Evolutionary conservation across 2,797 vertebrate genomes (phyloP), one percentile per base, ranked within the genome.

Genomic region (Clamator glandarius): DNA sequence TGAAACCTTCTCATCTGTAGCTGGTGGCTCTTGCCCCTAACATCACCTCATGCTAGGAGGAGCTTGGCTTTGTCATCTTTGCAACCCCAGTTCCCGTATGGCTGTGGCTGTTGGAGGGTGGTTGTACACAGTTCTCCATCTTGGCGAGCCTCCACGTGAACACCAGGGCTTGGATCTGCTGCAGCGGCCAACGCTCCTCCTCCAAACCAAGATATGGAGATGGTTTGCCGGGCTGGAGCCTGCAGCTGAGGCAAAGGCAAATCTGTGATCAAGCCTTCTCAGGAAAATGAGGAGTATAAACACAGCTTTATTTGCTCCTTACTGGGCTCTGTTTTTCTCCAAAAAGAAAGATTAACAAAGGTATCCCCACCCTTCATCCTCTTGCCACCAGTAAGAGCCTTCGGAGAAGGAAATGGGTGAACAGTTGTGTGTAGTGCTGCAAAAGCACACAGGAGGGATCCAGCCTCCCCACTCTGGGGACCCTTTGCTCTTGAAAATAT

Each of bases 121-220:
- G 36, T 1, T 8, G 48, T 41, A 24, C 0, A 0, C 4, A 69
- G 33, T 33, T 61, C 0, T 15, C 0, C 0, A 3, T 50, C 63
- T 41, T 29, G 1, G 42, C 0, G 1, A 76, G 42, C 42, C 36
- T 35, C 72, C 42, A 10, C 5, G 1, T 1, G 7, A 76, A 20
- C 48, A 19, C 16, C 1, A 3, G 54, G 28, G 26, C 35, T 23
- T 24, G 11, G 50, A 6, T 35, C 46, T 57, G 51, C 72, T 54
- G 51, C 2, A 6, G 52, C 15, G 33, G 25, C 31, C 50, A 39
- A 4, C 50, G 5, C 36, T 54, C 31, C 66, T 58, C 39, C 59
- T 54, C 20, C 4, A n/a, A 42, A 31, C 31, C 41, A 24, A 31
- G 54, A 29, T 1, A 1, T 0, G 10, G 58, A 29, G 25, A 33